A percentile compares a stretch with the other conserved stretches of the same genome.
Evolutionary conservation across 2,888 invertebrate species (phyloP).

Genomic region (Lasius platythorax): DNA sequence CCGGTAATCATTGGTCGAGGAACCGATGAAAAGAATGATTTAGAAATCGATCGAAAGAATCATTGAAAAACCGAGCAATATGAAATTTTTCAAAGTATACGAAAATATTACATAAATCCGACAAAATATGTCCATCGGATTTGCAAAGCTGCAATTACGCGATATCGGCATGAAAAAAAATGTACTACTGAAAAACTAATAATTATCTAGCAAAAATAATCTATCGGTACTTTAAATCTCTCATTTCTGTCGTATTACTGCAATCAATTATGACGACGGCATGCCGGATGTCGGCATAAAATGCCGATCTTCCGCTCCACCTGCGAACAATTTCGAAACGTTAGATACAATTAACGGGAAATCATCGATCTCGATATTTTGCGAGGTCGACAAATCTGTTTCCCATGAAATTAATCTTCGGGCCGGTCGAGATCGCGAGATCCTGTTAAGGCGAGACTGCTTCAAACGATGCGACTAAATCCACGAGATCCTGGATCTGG

Average conservation of each 20-base stretch:
- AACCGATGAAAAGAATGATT: not conserved
- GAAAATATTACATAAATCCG: not conserved
- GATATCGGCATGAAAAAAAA: not conserved
- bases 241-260: not conserved
- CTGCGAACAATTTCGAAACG: constrained; percentile 18
- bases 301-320: not conserved
- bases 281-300: constrained; percentile 7
- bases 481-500: constrained; percentile 37
- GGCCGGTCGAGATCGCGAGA: constrained; percentile 64
- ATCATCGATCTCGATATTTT: constrained; percentile 23
- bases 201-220: not conserved
- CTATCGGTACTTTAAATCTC: not conserved
- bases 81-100: not conserved
- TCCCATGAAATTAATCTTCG: constrained; percentile 82
- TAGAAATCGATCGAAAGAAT: not conserved
- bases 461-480: constrained; percentile 69
- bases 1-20: not conserved
- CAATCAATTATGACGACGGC: not conserved
- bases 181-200: not conserved
- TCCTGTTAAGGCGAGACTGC: constrained; percentile 80
- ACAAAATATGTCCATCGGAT: not conserved
- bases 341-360: constrained; percentile 58
- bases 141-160: not conserved
- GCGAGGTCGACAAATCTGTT: constrained; percentile 65
- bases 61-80: not conserved